Percentiles rank a stretch among this genome's conserved stretches.
Conservation (phyloP, 2,888 invertebrate genomes). For the Parnassius mnemosyne region DNA sequence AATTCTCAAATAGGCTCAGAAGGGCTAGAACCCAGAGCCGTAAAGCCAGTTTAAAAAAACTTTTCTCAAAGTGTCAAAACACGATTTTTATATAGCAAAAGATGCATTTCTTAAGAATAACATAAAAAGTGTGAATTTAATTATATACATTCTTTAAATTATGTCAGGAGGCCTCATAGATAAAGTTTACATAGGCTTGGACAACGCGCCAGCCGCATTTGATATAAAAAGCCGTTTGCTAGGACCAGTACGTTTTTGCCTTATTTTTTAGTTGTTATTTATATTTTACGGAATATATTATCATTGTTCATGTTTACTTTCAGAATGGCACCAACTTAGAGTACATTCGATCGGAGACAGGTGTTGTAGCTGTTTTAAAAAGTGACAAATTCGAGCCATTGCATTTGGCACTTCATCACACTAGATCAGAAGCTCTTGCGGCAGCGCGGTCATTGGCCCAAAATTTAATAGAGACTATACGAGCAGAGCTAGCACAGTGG, state of each 20-base stretch:
- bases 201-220: slow-evolving; percentile 87
- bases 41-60: no score
- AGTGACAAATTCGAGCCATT: slow-evolving; percentile 86
- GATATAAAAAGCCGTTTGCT: slow-evolving; percentile 87
- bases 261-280: slow-evolving; percentile 21
- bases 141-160: slow-evolving; percentile 37
- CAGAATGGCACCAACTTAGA: slow-evolving; percentile 86
- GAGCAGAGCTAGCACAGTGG: slow-evolving; percentile 79
- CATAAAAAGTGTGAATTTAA: slow-evolving; percentile 39
- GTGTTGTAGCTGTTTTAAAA: slow-evolving; percentile 86
- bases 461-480: slow-evolving; percentile 89
- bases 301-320: neutral
- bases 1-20: no score
- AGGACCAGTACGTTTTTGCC: slow-evolving; percentile 75
- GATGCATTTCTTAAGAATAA: slow-evolving; percentile 54
- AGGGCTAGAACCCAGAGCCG: no score
- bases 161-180: slow-evolving; percentile 80
- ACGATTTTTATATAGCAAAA: slow-evolving; percentile 31
- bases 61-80: slow-evolving; percentile 1
- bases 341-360: slow-evolving; percentile 89
- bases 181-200: slow-evolving; percentile 88
- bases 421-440: slow-evolving; percentile 83
- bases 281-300: slow-evolving; percentile 1
- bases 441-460: slow-evolving; percentile 87
- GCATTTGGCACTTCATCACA: slow-evolving; percentile 88